Conservation (phyloP, 1,140 invertebrate species). For the Orius insidiosus region DNA sequence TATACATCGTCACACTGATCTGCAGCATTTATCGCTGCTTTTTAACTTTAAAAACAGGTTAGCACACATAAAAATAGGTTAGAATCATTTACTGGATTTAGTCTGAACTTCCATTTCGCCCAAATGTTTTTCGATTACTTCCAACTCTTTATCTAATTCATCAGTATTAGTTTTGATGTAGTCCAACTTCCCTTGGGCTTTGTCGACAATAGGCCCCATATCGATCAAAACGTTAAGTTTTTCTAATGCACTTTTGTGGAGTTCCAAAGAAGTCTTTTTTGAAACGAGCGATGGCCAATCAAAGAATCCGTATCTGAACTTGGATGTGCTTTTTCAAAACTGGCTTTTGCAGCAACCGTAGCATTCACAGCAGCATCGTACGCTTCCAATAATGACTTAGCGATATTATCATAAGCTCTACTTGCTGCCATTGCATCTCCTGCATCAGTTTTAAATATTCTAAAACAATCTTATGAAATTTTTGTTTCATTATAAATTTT, state of each 20-base stretch:
- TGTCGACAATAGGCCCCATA: too few species aligned
- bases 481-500: slow-evolving; percentile 5
- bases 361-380: slow-evolving; percentile 45
- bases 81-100: too few species aligned
- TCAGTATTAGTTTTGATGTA: too few species aligned
- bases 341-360: slow-evolving; percentile 36
- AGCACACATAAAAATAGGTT: not conserved
- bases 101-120: too few species aligned
- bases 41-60: slow-evolving; percentile 18
- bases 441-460: slow-evolving; percentile 28
- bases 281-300: too few species aligned
- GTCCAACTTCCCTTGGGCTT: too few species aligned
- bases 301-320: too few species aligned
- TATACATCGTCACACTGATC: slow-evolving; percentile 11
- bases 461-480: slow-evolving; percentile 12
- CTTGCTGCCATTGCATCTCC: slow-evolving; percentile 57
- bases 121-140: too few species aligned
- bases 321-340: slow-evolving; percentile 27
- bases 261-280: too few species aligned
- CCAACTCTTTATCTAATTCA: too few species aligned
- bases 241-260: too few species aligned
- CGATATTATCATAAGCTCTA: slow-evolving; percentile 64
- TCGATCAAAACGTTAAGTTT: too few species aligned
- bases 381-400: slow-evolving; percentile 43
- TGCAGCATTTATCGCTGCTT: slow-evolving; percentile 18